These are phyloP conservation scores for Beroe ovata DNA, from an alignment of 37 sponge, comb jelly and placozoan genomes.

Conservation along the genomic window DNA sequence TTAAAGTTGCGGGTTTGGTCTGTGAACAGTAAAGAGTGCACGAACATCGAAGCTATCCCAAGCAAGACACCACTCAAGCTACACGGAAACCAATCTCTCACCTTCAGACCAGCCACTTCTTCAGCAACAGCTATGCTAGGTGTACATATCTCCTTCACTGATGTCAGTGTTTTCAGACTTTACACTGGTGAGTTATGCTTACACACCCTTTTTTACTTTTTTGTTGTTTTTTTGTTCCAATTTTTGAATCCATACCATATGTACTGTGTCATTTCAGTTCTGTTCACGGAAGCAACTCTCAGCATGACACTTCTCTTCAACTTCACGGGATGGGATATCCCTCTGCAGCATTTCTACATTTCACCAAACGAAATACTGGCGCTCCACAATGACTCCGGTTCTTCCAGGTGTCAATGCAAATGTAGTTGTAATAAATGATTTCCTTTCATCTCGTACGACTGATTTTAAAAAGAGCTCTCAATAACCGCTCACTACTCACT, in stretches of 20 bases:
- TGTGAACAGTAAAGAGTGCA: slow-evolving; percentile 34
- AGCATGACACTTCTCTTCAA: slow-evolving; percentile 5
- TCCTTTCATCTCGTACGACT: too few relatives aligned
- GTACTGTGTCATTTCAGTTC: slow-evolving; percentile 43
- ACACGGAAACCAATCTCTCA: slow-evolving; percentile 4
- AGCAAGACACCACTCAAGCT: slow-evolving; percentile 15
- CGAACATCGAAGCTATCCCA: slow-evolving; percentile 32
- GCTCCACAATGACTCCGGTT: slow-evolving; percentile 48
- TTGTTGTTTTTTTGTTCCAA: too few relatives aligned
- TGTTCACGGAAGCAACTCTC: neutral
- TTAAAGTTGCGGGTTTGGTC: slow-evolving; percentile 58
- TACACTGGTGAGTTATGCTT: slow-evolving; percentile 39
- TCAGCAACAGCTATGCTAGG: slow-evolving; percentile 12
- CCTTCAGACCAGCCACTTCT: slow-evolving; percentile 38
- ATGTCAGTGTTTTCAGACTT: slow-evolving; percentile 34
- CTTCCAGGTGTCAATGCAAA: too few relatives aligned
- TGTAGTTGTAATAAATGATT: too few relatives aligned
- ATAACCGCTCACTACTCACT: too few relatives aligned
- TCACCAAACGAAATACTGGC: slow-evolving; percentile 16
- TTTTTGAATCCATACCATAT: too few relatives aligned
- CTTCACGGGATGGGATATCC: slow-evolving; percentile 51
- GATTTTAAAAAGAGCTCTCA: too few relatives aligned
- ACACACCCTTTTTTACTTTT: too few relatives aligned
- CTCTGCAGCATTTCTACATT: slow-evolving; percentile 35
- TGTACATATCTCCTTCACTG: slow-evolving; percentile 16